Evolutionary conservation across 2,797 vertebrate species (phyloP).

Genomic region (Gorsachius magnificus): DNA sequence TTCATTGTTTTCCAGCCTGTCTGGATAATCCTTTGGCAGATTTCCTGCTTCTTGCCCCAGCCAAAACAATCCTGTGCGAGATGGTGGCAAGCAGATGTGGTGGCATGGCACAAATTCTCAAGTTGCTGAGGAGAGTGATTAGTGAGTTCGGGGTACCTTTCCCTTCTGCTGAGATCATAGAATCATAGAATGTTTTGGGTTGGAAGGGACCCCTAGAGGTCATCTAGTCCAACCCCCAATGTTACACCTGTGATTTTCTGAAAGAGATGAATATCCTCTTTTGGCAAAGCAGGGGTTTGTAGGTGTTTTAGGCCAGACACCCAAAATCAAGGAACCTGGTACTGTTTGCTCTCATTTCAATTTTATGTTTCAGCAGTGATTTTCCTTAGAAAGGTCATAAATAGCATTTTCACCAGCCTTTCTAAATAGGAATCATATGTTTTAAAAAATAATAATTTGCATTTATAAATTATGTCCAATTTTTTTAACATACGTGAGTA

Average conservation of each 20-base stretch:
- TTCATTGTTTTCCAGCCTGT: not conserved
- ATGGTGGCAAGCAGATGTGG: not conserved
- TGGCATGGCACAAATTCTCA: not conserved
- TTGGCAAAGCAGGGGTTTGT: not conserved
- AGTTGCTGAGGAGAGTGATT: not conserved
- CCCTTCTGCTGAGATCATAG: not conserved
- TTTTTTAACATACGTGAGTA: not conserved
- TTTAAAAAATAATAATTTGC: not conserved
- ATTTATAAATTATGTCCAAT: not conserved
- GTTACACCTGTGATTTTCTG: not conserved
- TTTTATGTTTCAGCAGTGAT: not conserved
- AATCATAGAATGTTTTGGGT: too few species aligned
- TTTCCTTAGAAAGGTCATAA: not conserved
- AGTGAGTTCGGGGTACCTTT: not conserved
- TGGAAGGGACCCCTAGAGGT: too few species aligned
- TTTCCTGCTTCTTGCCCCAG: not conserved
- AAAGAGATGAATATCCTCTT: not conserved
- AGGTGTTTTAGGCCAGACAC: not conserved
- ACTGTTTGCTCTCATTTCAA: not conserved
- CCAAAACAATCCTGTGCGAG: not conserved
- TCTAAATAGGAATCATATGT: not conserved
- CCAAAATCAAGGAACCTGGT: not conserved
- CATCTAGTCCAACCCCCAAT: too few species aligned
- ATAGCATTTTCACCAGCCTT: not conserved
- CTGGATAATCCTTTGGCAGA: not conserved